phyloP scores from a whole-genome alignment of 2,113 vertebrate genomes.

The Gymnorhina tibicen region DNA sequence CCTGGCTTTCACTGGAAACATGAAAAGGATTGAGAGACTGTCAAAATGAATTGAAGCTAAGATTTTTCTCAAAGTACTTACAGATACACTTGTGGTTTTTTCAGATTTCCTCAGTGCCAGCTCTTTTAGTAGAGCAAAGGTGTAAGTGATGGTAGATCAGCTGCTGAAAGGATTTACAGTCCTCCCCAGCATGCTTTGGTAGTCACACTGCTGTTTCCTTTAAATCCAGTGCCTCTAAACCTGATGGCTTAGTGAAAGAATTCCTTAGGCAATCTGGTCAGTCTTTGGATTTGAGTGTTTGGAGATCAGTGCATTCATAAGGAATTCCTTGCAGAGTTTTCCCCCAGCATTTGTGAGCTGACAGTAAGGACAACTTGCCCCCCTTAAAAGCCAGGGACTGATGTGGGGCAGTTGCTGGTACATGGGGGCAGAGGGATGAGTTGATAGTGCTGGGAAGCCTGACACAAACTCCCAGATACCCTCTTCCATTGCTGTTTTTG shows the following conservation, averaged over 20 bases:
- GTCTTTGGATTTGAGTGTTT: not conserved
- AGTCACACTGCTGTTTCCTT: not conserved
- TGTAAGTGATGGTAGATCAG: not conserved
- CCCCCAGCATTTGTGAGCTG: not conserved
- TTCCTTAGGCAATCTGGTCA: not conserved
- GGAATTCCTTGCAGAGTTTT: not conserved
- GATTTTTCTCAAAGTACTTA: not conserved
- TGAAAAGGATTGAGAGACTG: not conserved
- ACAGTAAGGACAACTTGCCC: not conserved
- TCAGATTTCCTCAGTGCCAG: not conserved
- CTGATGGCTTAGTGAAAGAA: not conserved
- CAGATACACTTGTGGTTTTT: not conserved
- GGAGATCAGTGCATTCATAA: not conserved
- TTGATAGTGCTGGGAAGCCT: not conserved
- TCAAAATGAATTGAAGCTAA: not conserved
- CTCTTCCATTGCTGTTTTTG: not conserved
- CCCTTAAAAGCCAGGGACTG: not conserved
- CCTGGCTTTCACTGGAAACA: not conserved
- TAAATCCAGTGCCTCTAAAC: not conserved
- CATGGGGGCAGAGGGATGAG: not conserved
- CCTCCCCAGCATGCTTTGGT: not conserved
- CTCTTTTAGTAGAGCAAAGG: not conserved
- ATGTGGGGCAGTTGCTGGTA: not conserved
- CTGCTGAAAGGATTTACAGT: not conserved
- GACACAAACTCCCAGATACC: not conserved